These are phyloP conservation scores for Oxyruncus cristatus DNA, from an alignment of 2,113 vertebrate species.

Conservation along the genomic window DNA sequence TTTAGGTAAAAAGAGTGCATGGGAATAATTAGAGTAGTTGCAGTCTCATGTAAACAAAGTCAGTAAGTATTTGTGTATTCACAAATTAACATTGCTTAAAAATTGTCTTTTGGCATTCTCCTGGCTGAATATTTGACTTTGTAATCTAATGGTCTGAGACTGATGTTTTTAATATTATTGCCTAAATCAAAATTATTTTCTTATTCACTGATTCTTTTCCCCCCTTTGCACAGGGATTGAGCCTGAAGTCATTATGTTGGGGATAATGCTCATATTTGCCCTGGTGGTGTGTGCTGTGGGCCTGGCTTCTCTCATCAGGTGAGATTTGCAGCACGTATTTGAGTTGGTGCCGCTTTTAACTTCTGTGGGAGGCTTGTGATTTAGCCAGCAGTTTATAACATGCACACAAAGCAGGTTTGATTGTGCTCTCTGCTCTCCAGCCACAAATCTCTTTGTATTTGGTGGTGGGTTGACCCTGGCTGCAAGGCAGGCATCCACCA, in stretches of 20 bases:
- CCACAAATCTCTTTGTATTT: background rate
- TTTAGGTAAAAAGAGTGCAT: background rate
- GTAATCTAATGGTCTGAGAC: background rate
- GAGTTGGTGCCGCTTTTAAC: background rate
- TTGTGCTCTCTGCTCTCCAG: background rate
- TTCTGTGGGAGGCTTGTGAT: background rate
- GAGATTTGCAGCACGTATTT: background rate
- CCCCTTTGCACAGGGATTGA: slow-evolving; percentile 75
- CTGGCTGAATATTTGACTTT: background rate
- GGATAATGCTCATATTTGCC: slow-evolving; percentile 66
- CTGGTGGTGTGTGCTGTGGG: slow-evolving; percentile 72
- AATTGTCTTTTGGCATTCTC: background rate
- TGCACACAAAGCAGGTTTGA: background rate
- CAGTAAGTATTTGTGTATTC: background rate
- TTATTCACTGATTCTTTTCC: background rate
- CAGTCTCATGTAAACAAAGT: background rate
- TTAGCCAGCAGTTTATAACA: background rate
- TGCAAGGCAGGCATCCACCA: background rate
- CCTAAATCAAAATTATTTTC: background rate
- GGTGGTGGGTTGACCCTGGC: background rate
- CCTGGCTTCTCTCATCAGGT: slow-evolving; percentile 83
- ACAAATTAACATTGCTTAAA: background rate
- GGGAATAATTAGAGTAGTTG: background rate
- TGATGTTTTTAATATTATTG: background rate
- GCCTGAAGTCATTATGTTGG: slow-evolving; percentile 73